Evolutionary conservation across 2,888 invertebrate species (phyloP), one percentile per base, ranked within the genome.

Genomic region (Thalpophila matura): DNA sequence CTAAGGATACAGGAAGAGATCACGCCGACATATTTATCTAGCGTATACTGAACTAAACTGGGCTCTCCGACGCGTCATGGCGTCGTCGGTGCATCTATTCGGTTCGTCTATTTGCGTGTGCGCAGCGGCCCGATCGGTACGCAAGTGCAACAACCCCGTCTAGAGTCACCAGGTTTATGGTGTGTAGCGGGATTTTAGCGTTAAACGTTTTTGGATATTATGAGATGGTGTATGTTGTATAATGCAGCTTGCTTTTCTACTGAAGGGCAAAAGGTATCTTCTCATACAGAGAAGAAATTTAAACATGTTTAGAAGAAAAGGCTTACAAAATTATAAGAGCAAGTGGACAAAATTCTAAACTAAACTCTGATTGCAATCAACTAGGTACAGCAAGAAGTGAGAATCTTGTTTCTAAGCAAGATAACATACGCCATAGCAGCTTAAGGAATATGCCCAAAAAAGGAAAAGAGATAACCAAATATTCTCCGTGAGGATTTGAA

Each of bases 61-160:
- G 42, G 18, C 38, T 62, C 35, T 9, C 38, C 4, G 26, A 20
- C 24, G 57, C 54, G 49, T 47, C 51, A 60, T 45, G 58, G 43
- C 47, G 63, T 27, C 24, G 54, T 33, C 54, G 12, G 40, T 56
- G 68, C 72, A 74, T 73, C 46, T 73, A 65, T 63, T 63, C n/a
- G 58, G 63, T 37, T 29, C 57, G 65, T 72, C 81, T 83, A 84
- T 82, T 83, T 81, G 74, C 65, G 80, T 57, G 61, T 53, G 53
- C 61, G 66, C 20, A 22, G 59, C 43, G 56, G 57, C 65, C n/a
- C 62, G 63, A 42, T 42, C 45, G 61, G 53, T 46, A 49, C 49
- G 66, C 38, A 62, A 74, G 80, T 78, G 78, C 80, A 77, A 67
- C 72, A 80, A 80, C 78, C 80, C 72, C 80, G 65, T n/a, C 20